Evolutionary conservation across 2,113 vertebrate genomes (phyloP), one percentile per base, ranked within the genome.

Genomic region (Perognathus longimembris): DNA sequence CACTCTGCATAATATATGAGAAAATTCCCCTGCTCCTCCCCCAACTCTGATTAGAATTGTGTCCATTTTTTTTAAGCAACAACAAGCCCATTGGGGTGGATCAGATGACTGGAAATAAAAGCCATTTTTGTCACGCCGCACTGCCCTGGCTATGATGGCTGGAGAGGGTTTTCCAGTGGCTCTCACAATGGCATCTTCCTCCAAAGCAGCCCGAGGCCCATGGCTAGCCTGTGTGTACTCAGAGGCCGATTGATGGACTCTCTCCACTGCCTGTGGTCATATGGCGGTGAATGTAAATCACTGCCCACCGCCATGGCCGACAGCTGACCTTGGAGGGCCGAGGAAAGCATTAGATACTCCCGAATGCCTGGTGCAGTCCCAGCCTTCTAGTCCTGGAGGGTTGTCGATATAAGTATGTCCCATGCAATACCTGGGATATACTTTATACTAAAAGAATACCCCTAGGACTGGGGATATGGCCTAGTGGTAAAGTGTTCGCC

Each of bases 81-180:
- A 54, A 54, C 50, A 45, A 78, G 30, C 85, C 40, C 66, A 24
- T 88, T 50, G 79, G 82, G 64, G 54, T 71, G 74, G 36, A 70
- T 59, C 10, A 2, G 12, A 85, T 63, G 50, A 24, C 69, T 74
- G 22, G 92, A 83, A 89, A 88, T 73, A 70, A 86, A 88, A 93
- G 89, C 82, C 50, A 26, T 67, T 34, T n/a, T 64, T 89, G 81
- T 93, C 86, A 24, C 1, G 0, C 7, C 0, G 36, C 38, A 7
- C 61, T 71, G 86, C 66, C 76, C 59, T 26, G 63, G 77, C 81
- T 17, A 32, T 38, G 63, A 28, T 54, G 40, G 34, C 54, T 0
- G 12, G 32, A 34, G 6, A 9, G 38, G 38, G 54, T n/a, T 96
- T 90, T 74, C 36, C 0, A 0, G 10, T 14, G 0, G 4, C 59